Conservation (phyloP, 2,888 invertebrate genomes). For the Parnassius apollo region DNA sequence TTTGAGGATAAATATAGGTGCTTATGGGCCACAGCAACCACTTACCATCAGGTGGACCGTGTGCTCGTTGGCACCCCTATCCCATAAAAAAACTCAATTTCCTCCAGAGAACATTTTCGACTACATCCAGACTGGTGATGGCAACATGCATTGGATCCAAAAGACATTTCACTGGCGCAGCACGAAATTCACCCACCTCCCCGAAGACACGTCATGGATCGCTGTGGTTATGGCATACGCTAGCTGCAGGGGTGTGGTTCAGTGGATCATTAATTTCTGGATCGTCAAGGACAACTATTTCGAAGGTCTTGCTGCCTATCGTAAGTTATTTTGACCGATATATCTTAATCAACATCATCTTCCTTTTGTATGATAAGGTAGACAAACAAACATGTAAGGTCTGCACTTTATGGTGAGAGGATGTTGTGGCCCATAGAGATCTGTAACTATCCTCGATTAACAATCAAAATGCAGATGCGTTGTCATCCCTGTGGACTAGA, state of each 20-base stretch:
- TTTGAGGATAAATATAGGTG: no score
- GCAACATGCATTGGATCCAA: constrained; percentile 26
- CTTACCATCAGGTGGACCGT: no score
- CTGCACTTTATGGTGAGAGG: no score
- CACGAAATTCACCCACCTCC: constrained; percentile 5
- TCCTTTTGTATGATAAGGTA: no score
- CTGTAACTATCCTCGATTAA: no score
- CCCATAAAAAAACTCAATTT: neutral
- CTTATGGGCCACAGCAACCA: no score
- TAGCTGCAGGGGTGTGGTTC: constrained; percentile 60
- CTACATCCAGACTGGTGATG: constrained; percentile 35
- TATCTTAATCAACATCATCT: no score
- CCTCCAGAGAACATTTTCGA: constrained; percentile 41
- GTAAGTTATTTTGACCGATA: constrained; percentile 41
- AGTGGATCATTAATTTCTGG: constrained; percentile 70
- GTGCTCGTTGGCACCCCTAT: no score
- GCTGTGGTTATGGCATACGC: constrained; percentile 54
- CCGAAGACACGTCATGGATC: constrained; percentile 64
- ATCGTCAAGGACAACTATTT: constrained; percentile 63
- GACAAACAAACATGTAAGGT: no score
- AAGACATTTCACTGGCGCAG: constrained; percentile 13
- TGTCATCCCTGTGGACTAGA: no score
- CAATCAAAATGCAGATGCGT: no score
- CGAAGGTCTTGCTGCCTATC: constrained; percentile 46
- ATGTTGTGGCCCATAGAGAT: no score